Evolutionary conservation across 2,888 invertebrate genomes (phyloP).

Genomic region (Tetragonisca angustula): DNA sequence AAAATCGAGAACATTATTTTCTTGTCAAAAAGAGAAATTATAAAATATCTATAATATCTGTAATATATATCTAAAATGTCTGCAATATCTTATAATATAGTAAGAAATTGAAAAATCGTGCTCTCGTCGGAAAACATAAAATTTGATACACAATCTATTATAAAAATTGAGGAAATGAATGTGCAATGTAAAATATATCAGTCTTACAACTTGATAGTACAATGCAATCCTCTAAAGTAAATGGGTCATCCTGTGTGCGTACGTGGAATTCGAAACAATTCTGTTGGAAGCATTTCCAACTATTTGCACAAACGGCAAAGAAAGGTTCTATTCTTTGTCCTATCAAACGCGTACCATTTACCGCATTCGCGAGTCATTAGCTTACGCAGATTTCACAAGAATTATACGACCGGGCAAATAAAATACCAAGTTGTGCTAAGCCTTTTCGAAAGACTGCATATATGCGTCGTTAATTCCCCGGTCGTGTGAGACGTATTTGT

Average conservation of each 20-base stretch:
- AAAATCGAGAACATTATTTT: no score
- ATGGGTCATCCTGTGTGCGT: background rate
- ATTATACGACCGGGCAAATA: constrained; percentile 9
- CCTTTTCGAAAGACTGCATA: constrained; percentile 1
- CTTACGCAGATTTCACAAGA: constrained; percentile 23
- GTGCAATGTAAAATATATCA: background rate
- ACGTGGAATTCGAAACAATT: background rate
- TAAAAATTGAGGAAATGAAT: background rate
- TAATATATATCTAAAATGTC: no score
- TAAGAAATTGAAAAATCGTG: no score
- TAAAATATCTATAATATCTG: no score
- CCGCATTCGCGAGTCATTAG: constrained; percentile 8
- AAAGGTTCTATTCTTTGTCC: background rate
- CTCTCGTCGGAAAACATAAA: no score
- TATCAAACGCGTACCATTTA: constrained; percentile 7
- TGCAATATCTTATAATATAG: no score
- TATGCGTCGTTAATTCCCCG: background rate
- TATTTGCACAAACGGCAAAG: background rate
- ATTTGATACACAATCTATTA: no score
- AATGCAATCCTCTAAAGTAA: background rate
- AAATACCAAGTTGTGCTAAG: constrained; percentile 9
- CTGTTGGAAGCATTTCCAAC: background rate
- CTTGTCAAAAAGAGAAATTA: no score
- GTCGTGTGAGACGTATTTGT: constrained; percentile 2
- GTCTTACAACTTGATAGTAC: background rate